Evolutionary conservation across 2,888 invertebrate species (phyloP), one percentile per base, ranked within the genome.

Genomic region (Nephrotoma appendiculata): DNA sequence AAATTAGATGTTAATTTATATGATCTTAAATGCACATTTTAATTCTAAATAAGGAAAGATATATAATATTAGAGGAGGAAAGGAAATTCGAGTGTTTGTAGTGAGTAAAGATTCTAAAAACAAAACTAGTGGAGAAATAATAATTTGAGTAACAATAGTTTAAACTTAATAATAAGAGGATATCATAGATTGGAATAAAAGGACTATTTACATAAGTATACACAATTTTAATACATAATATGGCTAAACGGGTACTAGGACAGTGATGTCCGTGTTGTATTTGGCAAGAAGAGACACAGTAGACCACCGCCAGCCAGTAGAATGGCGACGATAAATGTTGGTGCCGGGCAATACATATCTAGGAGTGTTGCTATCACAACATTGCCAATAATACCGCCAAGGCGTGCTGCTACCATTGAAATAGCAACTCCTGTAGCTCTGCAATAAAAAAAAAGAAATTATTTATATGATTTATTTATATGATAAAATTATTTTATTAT

Each of bases 361-460:
- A 98, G 93, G 87, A 98, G 92, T 88, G 96, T 94, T 43, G 98
- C 98, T 89, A 98, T 98, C 87, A 97, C 96, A 89, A 98, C 91
- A 88, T 92, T 92, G 86, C 92, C 92, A 88, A 95, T 94, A 90
- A 98, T 98, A 89, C 98, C 98, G 88, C 97, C 98, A 87, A 98
- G 93, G 87, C 98, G 94, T 42, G 97, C 97, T 41, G 97, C 96
- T 57, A 97, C 97, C 95, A 97, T 97, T 0, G 97, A 97, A 87
- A 98, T 94, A 57, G 98, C 98, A 88, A 97, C 96, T 88, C 98
- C 97, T 84, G 98, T 98, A 86, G 98, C 97, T 89, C 97, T 96
- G 92, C 0, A 93, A 91, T 88, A 87, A 88, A 87, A 86, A 86
- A 87, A 15, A 86, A 31, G 0, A 7, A 84, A 57, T 19, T 44